Base-by-base conservation (phyloP, 1,140 invertebrate species). In the Lutraria rhynchaena region DNA sequence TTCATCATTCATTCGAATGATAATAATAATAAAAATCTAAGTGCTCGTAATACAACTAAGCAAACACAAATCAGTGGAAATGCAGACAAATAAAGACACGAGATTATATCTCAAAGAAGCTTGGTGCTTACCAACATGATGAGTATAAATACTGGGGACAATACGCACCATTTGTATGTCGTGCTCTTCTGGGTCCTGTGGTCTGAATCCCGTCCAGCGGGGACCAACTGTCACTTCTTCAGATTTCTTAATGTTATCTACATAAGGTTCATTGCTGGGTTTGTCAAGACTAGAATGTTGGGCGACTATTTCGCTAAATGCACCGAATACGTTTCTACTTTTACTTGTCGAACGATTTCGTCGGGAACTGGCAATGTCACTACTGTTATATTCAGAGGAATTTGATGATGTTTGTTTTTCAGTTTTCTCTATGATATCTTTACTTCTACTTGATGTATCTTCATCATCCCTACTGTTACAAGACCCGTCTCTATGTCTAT, bases 291-390 rank as follows among this genome's bases (percentile, higher is more conserved):
- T 31, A 17, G 41, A 74, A 13, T 74, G 15, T 44, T 74, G 71
- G 11, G 60, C 44, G 24, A 77, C 33, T 9, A 77, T 77, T 53
- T 77, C 75, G 63, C 75, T 77, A 67, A 77, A 77, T 55, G 75
- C 75, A 41, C 75, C 75, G 41, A 77, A 77, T 27, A 77, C 75
- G 27, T 77, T 77, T 55, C 75, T 35, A 53, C 57, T 46, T 37
- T 77, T 77, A 22, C 53, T 33, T 57, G 57, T 58, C 5, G 37
- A 41, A 15, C 37, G 37, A 7, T 15, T 5, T 41, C 37, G 5
- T 7, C 37, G 37, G 15, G 37, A 41, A 7, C 15, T 41, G 24
- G 63, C 44, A 24, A 29, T 67, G 31, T 67, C 17, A 49, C 22
- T 31, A 19, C 7, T 17, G 9, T 33, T 11, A 44, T 41, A 33